These are phyloP conservation scores for Archivesica marissinica DNA, from an alignment of 1,140 invertebrate genomes.

Conservation along the genomic window DNA sequence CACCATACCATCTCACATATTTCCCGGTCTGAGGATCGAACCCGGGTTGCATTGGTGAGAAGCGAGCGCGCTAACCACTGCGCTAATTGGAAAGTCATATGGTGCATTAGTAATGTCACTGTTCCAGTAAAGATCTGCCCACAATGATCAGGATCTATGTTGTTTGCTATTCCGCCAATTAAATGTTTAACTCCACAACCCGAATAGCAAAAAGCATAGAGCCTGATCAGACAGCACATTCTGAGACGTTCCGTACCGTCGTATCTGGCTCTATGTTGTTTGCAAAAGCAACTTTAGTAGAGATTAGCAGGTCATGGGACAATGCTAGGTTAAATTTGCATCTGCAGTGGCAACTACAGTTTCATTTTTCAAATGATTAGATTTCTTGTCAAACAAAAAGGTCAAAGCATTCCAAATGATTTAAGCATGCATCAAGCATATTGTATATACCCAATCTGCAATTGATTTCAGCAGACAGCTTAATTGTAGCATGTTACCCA, in stretches of 20 bases:
- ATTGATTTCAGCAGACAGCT: conserved; percentile 1
- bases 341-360: neutral
- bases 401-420: conserved; percentile 2
- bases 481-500: neutral
- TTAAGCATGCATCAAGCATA: neutral
- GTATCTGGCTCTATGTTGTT: neutral
- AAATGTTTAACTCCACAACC: no score
- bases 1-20: no score
- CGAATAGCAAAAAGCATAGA: no score
- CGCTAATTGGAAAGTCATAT: no score
- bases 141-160: no score
- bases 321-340: neutral
- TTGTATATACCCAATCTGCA: neutral
- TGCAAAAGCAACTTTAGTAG: neutral
- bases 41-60: no score
- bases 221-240: no score
- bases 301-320: neutral
- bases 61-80: no score
- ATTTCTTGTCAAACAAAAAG: conserved; percentile 21
- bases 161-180: no score
- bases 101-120: no score
- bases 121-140: no score
- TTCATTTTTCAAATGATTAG: neutral
- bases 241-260: neutral
- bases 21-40: no score